These are phyloP conservation scores for Heliconius nattereri DNA, from an alignment of 1,140 invertebrate genomes.

Conservation along the genomic window DNA sequence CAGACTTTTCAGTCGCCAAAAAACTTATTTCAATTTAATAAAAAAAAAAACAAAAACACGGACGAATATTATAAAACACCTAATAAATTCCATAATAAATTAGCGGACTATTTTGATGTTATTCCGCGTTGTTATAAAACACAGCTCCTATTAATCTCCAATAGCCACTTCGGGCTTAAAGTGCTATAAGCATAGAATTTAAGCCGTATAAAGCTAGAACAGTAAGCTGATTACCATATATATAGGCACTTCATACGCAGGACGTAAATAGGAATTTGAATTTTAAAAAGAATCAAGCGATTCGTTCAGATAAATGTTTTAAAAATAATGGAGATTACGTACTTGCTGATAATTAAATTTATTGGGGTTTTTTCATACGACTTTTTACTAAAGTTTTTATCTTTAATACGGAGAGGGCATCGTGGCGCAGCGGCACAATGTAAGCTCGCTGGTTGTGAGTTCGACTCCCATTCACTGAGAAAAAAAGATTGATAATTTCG, in stretches of 20 bases:
- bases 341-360: neutral
- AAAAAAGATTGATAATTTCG: no score
- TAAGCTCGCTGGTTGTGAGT: no score
- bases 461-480: no score
- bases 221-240: slow-evolving; percentile 22
- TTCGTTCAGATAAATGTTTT: slow-evolving; percentile 11
- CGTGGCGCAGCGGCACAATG: no score
- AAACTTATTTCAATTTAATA: no score
- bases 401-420: no score
- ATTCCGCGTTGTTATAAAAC: neutral
- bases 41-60: neutral
- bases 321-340: neutral
- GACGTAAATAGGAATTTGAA: slow-evolving; percentile 14
- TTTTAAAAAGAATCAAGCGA: neutral
- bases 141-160: slow-evolving; percentile 3
- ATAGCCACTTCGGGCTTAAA: slow-evolving; percentile 8
- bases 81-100: neutral
- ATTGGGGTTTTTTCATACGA: neutral
- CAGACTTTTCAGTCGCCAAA: no score
- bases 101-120: neutral
- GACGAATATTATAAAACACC: neutral
- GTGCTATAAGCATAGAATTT: slow-evolving; percentile 15
- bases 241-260: slow-evolving; percentile 11
- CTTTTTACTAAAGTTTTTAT: no score
- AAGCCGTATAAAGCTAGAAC: slow-evolving; percentile 13